A percentile compares a stretch with the other conserved stretches of the same genome.
These are phyloP conservation scores for Sardina pilchardus DNA, from an alignment of 2,113 vertebrate genomes.

Conservation along the genomic window DNA sequence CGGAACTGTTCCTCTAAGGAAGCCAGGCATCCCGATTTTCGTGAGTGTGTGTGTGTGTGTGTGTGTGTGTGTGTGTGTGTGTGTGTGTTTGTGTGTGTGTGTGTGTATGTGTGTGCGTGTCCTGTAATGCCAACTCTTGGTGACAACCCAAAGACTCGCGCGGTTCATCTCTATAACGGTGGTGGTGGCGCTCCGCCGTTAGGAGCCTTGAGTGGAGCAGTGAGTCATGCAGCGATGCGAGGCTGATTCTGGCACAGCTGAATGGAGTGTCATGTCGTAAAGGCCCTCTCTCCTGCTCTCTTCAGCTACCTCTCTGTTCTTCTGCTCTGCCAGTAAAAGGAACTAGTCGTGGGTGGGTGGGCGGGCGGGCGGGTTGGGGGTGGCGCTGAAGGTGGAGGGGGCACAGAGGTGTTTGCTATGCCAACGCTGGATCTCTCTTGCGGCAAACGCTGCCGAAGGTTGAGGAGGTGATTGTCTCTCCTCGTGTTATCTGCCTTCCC, in stretches of 20 bases:
- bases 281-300: slow-evolving; percentile 50
- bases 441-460: slow-evolving; percentile 56
- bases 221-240: slow-evolving; percentile 17
- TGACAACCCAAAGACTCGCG: slow-evolving; percentile 34
- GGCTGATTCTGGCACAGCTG: slow-evolving; percentile 46
- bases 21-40: slow-evolving; percentile 18
- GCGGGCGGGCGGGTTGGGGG: background rate
- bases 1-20: slow-evolving; percentile 8
- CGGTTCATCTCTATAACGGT: slow-evolving; percentile 32
- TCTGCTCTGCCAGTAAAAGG: slow-evolving; percentile 58
- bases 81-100: slow-evolving; percentile 9
- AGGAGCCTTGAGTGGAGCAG: slow-evolving; percentile 33
- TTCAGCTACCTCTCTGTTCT: slow-evolving; percentile 53
- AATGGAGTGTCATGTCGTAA: slow-evolving; percentile 47
- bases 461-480: slow-evolving; percentile 66
- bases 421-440: slow-evolving; percentile 57
- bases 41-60: background rate
- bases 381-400: slow-evolving; percentile 28
- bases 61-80: background rate
- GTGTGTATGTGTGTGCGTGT: background rate
- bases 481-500: slow-evolving; percentile 53
- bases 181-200: slow-evolving; percentile 41
- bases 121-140: slow-evolving; percentile 20
- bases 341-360: slow-evolving; percentile 35
- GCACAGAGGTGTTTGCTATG: slow-evolving; percentile 64